Evolutionary conservation across 2,113 vertebrate species (phyloP).

Genomic region (Azemiops feae): DNA sequence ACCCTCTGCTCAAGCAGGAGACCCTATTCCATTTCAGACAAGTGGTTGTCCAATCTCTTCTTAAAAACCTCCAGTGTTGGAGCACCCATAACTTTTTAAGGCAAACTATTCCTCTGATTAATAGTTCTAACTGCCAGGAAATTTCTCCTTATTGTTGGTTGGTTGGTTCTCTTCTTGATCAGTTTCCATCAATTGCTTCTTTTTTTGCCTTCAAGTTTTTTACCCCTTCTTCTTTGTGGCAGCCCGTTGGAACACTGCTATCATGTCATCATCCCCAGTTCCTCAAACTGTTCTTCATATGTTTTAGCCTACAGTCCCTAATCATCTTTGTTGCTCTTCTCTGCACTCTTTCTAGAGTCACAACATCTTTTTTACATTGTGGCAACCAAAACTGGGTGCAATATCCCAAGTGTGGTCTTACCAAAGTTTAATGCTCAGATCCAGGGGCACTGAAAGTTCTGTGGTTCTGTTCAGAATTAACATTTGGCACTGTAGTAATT

Average conservation of each 20-base stretch:
- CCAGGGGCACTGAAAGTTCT: not conserved
- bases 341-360: not conserved
- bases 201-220: not conserved
- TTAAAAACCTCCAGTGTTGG: not conserved
- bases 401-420: not conserved
- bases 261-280: not conserved
- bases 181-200: not conserved
- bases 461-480: not conserved
- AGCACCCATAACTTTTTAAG: not conserved
- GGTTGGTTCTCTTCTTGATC: not conserved
- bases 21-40: not conserved
- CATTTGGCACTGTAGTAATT: not conserved
- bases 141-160: not conserved
- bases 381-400: not conserved
- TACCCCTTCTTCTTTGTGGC: not conserved
- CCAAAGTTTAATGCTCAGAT: not conserved
- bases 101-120: not conserved
- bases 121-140: not conserved
- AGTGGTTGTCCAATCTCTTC: not conserved
- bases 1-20: too few relatives aligned
- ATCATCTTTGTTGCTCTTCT: not conserved
- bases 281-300: not conserved
- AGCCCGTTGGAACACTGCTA: not conserved
- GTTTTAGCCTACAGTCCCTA: not conserved
- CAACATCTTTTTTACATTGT: not conserved